phyloP scores from a whole-genome alignment of 2,888 invertebrate species.

The Synergus itoensis region DNA sequence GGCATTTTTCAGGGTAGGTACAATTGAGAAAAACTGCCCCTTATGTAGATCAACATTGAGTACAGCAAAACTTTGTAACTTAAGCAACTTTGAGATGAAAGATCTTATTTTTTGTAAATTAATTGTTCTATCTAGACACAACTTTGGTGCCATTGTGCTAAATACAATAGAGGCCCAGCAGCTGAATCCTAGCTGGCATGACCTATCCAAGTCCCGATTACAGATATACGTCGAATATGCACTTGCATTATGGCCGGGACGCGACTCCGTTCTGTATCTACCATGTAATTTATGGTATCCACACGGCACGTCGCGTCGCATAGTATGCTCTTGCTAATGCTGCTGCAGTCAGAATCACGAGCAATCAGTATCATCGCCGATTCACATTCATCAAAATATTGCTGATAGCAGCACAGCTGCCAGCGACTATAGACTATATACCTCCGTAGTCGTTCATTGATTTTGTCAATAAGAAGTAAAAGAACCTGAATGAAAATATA shows the following conservation, averaged over 20 bases:
- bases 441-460: not conserved
- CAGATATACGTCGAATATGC: slow-evolving; percentile 53
- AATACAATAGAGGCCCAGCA: slow-evolving; percentile 20
- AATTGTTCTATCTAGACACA: not conserved
- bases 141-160: slow-evolving; percentile 12
- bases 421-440: slow-evolving; percentile 9
- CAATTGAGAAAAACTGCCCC: too few relatives aligned
- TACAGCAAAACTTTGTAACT: too few relatives aligned
- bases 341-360: slow-evolving; percentile 47
- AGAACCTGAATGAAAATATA: not conserved
- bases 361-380: slow-evolving; percentile 47
- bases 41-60: too few relatives aligned
- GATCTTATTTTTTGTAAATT: not conserved
- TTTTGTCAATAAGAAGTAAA: not conserved
- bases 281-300: slow-evolving; percentile 55
- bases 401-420: not conserved
- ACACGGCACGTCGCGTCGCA: slow-evolving; percentile 51
- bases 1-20: too few relatives aligned
- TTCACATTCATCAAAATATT: slow-evolving; percentile 40
- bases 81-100: not conserved
- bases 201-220: slow-evolving; percentile 54
- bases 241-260: slow-evolving; percentile 52
- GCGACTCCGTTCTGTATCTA: slow-evolving; percentile 54
- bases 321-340: slow-evolving; percentile 54
- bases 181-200: slow-evolving; percentile 49